Percentiles rank a stretch among this genome's conserved stretches.
These are phyloP conservation scores for Phrynocephalus vlangalii DNA, from an alignment of 2,797 vertebrate genomes.

Conservation along the genomic window DNA sequence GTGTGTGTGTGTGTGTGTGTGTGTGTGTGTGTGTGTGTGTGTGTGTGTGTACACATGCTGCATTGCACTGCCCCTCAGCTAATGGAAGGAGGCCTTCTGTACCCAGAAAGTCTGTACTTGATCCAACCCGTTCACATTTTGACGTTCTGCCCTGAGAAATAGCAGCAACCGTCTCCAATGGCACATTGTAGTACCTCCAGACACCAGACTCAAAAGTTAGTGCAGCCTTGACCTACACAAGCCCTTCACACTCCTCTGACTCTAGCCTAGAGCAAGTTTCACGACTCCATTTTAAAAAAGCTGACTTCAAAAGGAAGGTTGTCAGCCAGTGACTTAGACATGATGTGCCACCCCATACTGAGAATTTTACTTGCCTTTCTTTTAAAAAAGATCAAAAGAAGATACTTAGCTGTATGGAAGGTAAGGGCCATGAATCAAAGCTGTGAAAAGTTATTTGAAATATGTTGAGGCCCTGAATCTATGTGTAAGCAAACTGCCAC, in stretches of 20 bases:
- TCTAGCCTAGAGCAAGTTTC: slow-evolving; percentile 53
- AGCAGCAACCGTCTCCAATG: slow-evolving; percentile 30
- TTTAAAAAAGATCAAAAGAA: slow-evolving; percentile 44
- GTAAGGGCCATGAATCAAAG: slow-evolving; percentile 34
- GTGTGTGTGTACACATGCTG: too few relatives aligned
- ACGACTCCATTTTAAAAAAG: slow-evolving; percentile 46
- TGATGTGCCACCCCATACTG: slow-evolving; percentile 15
- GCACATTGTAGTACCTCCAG: background rate
- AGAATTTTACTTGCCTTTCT: slow-evolving; percentile 56
- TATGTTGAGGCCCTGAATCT: slow-evolving; percentile 33
- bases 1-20: too few relatives aligned
- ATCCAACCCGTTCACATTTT: background rate
- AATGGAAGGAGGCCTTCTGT: background rate
- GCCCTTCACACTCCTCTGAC: slow-evolving; percentile 47
- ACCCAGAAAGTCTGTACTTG: background rate
- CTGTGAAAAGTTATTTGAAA: slow-evolving; percentile 18
- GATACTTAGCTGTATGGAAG: slow-evolving; percentile 40
- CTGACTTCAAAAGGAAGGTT: slow-evolving; percentile 61
- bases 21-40: too few relatives aligned
- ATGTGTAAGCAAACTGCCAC: slow-evolving; percentile 23
- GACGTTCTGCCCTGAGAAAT: background rate
- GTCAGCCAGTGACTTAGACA: slow-evolving; percentile 48
- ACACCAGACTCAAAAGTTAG: slow-evolving; percentile 18
- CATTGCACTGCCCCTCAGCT: background rate
- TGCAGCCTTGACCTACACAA: slow-evolving; percentile 41